A percentile compares a stretch with the other conserved stretches of the same genome.
Evolutionary conservation across 2,113 vertebrate species (phyloP).

Genomic region (Anser brachyrhynchus): DNA sequence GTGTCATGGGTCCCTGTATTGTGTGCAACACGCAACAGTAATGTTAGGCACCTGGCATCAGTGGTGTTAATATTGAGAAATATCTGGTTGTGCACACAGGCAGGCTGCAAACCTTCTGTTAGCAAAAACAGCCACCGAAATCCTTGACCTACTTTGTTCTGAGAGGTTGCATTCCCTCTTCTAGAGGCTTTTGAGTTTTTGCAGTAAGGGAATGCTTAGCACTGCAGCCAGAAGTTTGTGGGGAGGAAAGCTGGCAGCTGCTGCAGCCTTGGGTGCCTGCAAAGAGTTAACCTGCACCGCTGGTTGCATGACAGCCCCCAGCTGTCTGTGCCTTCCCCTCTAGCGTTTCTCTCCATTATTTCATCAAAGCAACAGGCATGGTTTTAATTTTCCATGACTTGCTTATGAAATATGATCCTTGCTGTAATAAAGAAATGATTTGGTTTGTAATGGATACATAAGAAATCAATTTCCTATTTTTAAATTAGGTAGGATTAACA

Average conservation of each 20-base stretch:
- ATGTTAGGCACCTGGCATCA: background rate
- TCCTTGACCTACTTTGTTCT: background rate
- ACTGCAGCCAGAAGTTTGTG: background rate
- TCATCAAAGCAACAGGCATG: conserved; percentile 63
- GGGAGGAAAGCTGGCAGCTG: background rate
- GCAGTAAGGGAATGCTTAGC: background rate
- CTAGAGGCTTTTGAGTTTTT: background rate
- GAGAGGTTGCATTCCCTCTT: background rate
- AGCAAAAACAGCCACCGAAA: background rate
- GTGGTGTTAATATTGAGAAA: background rate
- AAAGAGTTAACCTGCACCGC: conserved; percentile 56
- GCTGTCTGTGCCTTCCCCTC: conserved; percentile 56
- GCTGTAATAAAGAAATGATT: conserved; percentile 65
- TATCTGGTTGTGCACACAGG: background rate
- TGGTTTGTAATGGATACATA: conserved; percentile 65
- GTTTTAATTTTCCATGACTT: conserved; percentile 68
- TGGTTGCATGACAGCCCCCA: conserved; percentile 41
- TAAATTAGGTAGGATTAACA: conserved; percentile 63
- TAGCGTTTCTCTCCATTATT: conserved; percentile 52
- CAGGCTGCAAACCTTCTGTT: conserved; percentile 1
- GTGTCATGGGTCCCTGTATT: background rate
- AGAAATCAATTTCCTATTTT: conserved; percentile 73
- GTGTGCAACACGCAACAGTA: background rate
- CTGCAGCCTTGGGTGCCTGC: background rate
- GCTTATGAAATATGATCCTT: conserved; percentile 57